Conservation (phyloP, 2,888 invertebrate species). For the Leptarthrus brevirostris region DNA sequence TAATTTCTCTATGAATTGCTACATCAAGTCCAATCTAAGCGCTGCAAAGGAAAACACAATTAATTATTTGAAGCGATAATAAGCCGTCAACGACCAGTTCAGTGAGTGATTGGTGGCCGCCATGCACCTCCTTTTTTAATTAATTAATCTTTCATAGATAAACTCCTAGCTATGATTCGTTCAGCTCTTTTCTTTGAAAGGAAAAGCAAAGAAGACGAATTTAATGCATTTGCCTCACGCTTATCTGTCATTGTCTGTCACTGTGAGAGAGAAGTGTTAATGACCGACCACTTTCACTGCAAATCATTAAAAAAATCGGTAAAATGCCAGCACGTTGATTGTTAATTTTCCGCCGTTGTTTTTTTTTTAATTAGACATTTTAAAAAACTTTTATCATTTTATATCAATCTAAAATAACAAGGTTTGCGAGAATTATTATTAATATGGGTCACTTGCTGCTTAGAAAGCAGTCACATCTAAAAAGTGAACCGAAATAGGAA, state of each 20-base stretch:
- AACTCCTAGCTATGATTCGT: neutral
- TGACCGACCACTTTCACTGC: conserved; percentile 28
- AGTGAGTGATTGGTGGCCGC: no score
- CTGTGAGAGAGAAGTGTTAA: conserved; percentile 13
- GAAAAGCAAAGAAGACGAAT: conserved; percentile 1
- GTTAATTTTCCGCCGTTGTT: no score
- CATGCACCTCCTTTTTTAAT: neutral
- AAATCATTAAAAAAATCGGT: conserved; percentile 13
- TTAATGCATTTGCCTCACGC: neutral
- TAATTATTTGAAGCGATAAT: neutral
- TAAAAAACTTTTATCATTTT: no score
- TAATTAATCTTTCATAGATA: neutral
- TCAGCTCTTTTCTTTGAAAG: neutral
- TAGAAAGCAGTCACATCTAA: no score
- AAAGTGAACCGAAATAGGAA: no score
- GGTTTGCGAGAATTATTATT: no score
- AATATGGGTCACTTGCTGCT: no score
- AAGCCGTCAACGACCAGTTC: conserved; percentile 16
- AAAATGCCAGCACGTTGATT: no score
- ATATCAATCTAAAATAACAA: no score
- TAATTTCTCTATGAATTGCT: conserved; percentile 13
- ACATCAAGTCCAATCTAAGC: conserved; percentile 17
- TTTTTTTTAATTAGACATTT: no score
- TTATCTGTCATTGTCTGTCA: conserved; percentile 14
- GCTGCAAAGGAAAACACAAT: conserved; percentile 3